A percentile compares a stretch with the other conserved stretches of the same genome.
Evolutionary conservation across 2,797 vertebrate genomes (phyloP).

Genomic region (Lycodopsis pacificus): DNA sequence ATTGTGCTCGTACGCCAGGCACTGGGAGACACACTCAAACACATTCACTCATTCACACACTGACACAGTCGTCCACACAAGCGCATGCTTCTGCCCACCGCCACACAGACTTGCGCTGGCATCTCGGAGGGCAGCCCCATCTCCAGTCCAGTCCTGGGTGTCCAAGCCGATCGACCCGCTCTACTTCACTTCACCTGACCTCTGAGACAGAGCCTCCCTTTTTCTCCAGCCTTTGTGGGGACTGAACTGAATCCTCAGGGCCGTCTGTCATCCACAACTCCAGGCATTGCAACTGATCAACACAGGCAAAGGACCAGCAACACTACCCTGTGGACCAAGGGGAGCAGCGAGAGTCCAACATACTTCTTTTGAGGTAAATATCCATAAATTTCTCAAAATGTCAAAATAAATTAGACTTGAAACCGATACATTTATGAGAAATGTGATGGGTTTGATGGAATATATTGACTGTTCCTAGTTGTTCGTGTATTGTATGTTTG

Average conservation of each 20-base stretch:
- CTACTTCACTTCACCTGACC: conserved; percentile 45
- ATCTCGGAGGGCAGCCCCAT: conserved; percentile 79
- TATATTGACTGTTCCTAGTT: neutral
- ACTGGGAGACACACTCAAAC: conserved; percentile 87
- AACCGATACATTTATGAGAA: neutral
- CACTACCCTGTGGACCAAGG: conserved; percentile 29
- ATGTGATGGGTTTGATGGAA: neutral
- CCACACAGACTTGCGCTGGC: conserved; percentile 79
- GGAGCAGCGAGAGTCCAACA: conserved; percentile 18
- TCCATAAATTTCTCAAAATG: neutral
- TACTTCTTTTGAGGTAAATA: conserved; percentile 72
- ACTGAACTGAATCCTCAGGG: conserved; percentile 57
- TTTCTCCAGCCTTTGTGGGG: conserved; percentile 37
- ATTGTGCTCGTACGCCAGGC: conserved; percentile 88
- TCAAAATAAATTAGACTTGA: neutral
- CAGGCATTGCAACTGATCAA: conserved; percentile 19
- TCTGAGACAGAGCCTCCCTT: conserved; percentile 39
- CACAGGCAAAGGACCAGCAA: conserved; percentile 28
- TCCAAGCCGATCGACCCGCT: conserved; percentile 54
- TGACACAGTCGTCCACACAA: conserved; percentile 78
- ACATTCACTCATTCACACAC: conserved; percentile 83
- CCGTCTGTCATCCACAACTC: conserved; percentile 25
- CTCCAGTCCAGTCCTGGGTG: conserved; percentile 73
- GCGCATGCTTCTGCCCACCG: conserved; percentile 84
- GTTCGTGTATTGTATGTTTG: neutral